Conservation (phyloP, 37 sponge, comb jelly and placozoan genomes). For the Petrosia ficiformis region DNA sequence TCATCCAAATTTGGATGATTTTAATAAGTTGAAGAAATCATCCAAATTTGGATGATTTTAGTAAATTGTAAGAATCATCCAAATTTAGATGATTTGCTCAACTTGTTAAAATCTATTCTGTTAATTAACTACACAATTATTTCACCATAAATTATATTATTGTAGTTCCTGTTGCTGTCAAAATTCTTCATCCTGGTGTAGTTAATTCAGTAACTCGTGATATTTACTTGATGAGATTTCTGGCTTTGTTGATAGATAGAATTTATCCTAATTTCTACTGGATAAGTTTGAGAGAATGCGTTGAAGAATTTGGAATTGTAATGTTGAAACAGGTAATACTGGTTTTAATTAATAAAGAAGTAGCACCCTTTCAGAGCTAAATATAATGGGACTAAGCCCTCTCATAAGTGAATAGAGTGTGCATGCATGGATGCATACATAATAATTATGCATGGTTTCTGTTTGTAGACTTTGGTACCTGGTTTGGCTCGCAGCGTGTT, state of each 20-base stretch:
- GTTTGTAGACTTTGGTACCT: too few relatives aligned
- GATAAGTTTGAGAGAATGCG: slow-evolving; percentile 61
- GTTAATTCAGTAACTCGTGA: slow-evolving; percentile 36
- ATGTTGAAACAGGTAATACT: slow-evolving; percentile 50
- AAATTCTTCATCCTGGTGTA: slow-evolving; percentile 61
- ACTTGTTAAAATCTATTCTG: too few relatives aligned
- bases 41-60: too few relatives aligned
- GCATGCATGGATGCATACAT: not conserved
- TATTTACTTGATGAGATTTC: slow-evolving; percentile 40
- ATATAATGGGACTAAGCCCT: too few relatives aligned
- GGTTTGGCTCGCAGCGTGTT: too few relatives aligned
- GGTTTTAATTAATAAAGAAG: not conserved
- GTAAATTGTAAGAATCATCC: too few relatives aligned
- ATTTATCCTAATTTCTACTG: slow-evolving; percentile 59
- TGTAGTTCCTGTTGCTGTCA: slow-evolving; percentile 47
- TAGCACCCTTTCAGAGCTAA: not conserved
- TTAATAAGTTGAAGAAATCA: too few relatives aligned
- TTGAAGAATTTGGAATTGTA: slow-evolving; percentile 41
- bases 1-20: too few relatives aligned
- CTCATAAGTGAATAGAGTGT: not conserved
- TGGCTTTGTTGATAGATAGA: slow-evolving; percentile 59
- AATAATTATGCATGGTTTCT: not conserved
- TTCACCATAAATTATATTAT: not conserved
- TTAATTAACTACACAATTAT: too few relatives aligned
- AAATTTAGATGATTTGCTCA: too few relatives aligned